These are phyloP conservation scores for Halcyon leucocephala DNA, from an alignment of 2,797 vertebrate genomes.

Conservation along the genomic window DNA sequence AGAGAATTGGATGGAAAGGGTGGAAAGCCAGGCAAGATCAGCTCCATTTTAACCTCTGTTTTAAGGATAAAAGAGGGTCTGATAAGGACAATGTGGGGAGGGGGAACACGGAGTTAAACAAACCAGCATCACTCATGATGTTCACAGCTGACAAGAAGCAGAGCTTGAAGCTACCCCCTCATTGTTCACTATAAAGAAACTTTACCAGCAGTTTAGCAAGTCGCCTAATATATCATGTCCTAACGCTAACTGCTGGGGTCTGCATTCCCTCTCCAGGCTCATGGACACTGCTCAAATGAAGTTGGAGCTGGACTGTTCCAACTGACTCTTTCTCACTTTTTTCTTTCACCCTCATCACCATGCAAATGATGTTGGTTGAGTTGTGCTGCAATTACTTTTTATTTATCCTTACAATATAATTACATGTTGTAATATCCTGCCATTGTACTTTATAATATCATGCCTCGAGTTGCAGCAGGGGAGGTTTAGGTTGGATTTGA, in stretches of 20 bases:
- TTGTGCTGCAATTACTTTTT: neutral
- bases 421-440: too few species aligned
- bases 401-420: neutral
- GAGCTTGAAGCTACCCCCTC: conserved; percentile 22
- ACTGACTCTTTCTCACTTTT: neutral
- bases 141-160: conserved; percentile 75
- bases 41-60: conserved; percentile 41
- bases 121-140: neutral
- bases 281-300: neutral
- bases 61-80: conserved; percentile 52
- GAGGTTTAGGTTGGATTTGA: neutral
- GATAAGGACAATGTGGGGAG: conserved; percentile 45
- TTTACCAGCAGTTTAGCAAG: conserved; percentile 24
- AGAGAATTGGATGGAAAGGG: neutral
- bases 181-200: neutral
- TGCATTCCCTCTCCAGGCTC: neutral
- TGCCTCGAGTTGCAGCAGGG: neutral
- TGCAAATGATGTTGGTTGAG: neutral
- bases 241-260: neutral
- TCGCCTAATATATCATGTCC: conserved; percentile 2
- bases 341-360: neutral
- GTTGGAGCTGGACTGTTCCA: neutral
- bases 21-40: conserved; percentile 28
- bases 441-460: too few species aligned
- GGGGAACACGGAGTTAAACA: conserved; percentile 38